Conservation (phyloP, 1,140 invertebrate species). For the Orchestia grillus region DNA sequence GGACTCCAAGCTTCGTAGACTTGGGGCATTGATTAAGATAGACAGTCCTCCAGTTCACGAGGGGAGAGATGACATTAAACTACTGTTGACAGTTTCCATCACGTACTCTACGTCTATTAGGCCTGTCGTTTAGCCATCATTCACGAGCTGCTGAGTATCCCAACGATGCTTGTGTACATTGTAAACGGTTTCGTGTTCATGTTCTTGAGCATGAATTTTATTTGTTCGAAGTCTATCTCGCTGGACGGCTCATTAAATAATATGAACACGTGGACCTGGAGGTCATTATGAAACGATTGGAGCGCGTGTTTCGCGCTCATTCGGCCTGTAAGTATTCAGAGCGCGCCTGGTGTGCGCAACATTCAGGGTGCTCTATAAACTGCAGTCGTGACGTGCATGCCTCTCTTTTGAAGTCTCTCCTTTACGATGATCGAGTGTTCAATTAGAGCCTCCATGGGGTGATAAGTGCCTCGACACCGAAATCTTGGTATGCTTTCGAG, state of each 20-base stretch:
- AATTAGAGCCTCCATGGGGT: background rate
- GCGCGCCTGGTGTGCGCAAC: background rate
- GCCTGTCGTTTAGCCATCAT: background rate
- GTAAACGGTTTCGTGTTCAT: background rate
- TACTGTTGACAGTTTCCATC: background rate
- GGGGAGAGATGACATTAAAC: background rate
- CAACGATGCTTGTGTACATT: background rate
- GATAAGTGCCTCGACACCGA: background rate
- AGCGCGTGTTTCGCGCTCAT: background rate
- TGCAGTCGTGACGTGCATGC: background rate
- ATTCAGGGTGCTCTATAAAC: constrained; percentile 1
- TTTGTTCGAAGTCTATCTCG: background rate
- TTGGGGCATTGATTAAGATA: background rate
- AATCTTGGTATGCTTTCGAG: background rate
- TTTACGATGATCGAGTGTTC: constrained; percentile 28
- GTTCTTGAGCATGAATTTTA: background rate
- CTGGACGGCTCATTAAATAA: background rate
- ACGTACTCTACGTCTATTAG: background rate
- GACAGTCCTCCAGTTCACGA: background rate
- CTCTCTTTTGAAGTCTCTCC: constrained; percentile 8
- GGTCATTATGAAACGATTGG: background rate
- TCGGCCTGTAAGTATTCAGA: background rate
- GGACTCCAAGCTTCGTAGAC: background rate
- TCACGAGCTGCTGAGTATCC: background rate
- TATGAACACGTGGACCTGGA: background rate